A percentile compares a stretch with the other conserved stretches of the same genome.
Evolutionary conservation across 2,888 invertebrate genomes (phyloP).

Genomic region (Esperia sulphurella): DNA sequence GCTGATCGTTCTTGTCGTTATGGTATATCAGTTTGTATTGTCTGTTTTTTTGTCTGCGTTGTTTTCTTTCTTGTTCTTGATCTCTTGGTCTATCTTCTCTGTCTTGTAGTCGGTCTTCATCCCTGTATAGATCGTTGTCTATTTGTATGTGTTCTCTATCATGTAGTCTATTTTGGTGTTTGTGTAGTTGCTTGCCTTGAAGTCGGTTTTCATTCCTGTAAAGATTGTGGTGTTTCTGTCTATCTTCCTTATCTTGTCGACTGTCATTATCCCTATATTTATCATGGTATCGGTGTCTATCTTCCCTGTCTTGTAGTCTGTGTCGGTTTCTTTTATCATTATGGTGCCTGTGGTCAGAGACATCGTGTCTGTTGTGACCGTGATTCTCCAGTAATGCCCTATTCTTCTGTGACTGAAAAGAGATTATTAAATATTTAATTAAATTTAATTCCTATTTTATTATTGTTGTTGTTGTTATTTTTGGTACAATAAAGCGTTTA

Average conservation of each 20-base stretch:
- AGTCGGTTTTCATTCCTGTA: too few relatives aligned
- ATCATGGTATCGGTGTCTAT: not conserved
- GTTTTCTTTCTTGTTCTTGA: not conserved
- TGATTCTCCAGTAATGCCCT: not conserved
- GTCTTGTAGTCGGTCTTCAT: not conserved
- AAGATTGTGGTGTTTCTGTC: not conserved
- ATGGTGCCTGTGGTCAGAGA: not conserved
- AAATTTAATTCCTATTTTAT: too few relatives aligned
- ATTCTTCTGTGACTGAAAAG: not conserved
- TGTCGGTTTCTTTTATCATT: not conserved
- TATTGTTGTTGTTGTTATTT: too few relatives aligned
- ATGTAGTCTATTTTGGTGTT: not conserved
- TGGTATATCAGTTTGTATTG: too few relatives aligned
- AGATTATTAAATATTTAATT: not conserved
- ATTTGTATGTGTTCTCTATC: not conserved
- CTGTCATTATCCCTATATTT: not conserved
- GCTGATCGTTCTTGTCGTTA: not conserved
- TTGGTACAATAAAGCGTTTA: too few relatives aligned
- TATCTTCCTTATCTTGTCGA: slow-evolving; percentile 7
- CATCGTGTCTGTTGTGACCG: not conserved
- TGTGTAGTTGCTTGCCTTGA: not conserved
- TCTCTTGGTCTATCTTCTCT: not conserved
- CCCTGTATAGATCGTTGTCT: not conserved
- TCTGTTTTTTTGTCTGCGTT: not conserved
- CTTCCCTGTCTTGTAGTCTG: not conserved